Evolutionary conservation across 2,797 vertebrate species (phyloP).

Genomic region (Sebastes miniatus): DNA sequence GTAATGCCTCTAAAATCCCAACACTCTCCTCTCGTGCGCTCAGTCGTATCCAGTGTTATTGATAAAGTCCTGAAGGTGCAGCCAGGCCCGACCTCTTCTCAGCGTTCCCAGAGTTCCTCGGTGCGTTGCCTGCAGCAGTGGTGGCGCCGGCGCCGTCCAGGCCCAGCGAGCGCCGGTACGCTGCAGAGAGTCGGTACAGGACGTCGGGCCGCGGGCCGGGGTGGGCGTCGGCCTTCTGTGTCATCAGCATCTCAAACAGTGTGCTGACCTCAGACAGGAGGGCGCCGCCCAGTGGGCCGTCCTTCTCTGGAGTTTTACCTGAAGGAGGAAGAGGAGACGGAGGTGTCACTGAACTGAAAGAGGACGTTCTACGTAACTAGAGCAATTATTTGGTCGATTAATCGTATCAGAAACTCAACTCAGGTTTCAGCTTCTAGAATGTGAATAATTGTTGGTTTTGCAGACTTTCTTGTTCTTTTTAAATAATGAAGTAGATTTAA

Average conservation of each 20-base stretch:
- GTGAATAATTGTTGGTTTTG: too few species aligned
- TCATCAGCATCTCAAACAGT: constrained; percentile 92
- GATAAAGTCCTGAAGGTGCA: constrained; percentile 19
- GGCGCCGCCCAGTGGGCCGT: constrained; percentile 83
- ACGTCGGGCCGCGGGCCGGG: constrained; percentile 80
- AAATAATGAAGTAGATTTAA: neutral
- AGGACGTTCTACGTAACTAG: neutral
- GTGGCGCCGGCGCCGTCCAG: constrained; percentile 62
- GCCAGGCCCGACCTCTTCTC: constrained; percentile 41
- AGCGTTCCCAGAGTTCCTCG: constrained; percentile 33
- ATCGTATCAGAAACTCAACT: too few species aligned
- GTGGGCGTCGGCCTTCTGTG: constrained; percentile 86
- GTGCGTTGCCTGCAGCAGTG: neutral
- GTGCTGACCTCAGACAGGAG: constrained; percentile 94
- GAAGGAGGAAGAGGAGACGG: neutral
- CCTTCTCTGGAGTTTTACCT: constrained; percentile 80
- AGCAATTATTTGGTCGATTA: too few species aligned
- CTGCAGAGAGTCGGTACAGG: constrained; percentile 88
- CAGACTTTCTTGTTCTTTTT: too few species aligned
- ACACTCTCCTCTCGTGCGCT: neutral
- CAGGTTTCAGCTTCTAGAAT: too few species aligned
- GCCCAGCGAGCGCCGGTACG: constrained; percentile 84
- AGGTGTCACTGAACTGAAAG: neutral
- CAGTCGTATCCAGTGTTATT: constrained; percentile 15
- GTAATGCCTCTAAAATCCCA: constrained; percentile 15